Evolutionary conservation across 2,797 vertebrate species (phyloP), one percentile per base, ranked within the genome.

Genomic region (Xerus rutilus): DNA sequence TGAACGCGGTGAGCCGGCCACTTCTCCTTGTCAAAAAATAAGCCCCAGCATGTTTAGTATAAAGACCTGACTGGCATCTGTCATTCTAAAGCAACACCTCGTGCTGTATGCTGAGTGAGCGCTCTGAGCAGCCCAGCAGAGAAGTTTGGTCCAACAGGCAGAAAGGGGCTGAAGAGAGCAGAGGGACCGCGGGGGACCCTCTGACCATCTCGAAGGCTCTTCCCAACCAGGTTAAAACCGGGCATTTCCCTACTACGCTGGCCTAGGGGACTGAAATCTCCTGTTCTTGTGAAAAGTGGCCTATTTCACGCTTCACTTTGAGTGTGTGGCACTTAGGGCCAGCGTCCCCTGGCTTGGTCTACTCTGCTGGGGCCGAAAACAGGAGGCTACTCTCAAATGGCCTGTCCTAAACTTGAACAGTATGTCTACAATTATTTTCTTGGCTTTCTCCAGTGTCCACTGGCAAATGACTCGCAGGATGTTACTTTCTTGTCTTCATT

Each of bases 201-300:
- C 18, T 12, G 21, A 12, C 74, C 11, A 7, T 84, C 52, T 74
- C 67, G 14, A 81, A 73, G 54, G 23, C 47, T 47, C 30, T 70
- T n/a, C 62, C n/a, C n/a, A 17, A 30, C 9, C 64, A 1, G 17
- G 7, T 35, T 69, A 69, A 70, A 49, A 35, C 45, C 54, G 39
- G 5, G 20, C 30, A 57, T 9, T 28, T 23, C 47, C 12, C 1
- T 1, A 39, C 23, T 8, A 18, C 2, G 2, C 17, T 30, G 6
- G 47, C 15, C 49, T 11, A 3, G 9, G 23, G 72, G 30, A 62
- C 10, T 18, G 21, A 30, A 10, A 92, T 30, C 73, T 78, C 35
- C 14, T 17, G 3, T 23, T 35, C 15, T 43, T 73, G 43, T 45
- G 59, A 54, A 83, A 76, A 76, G 35, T 45, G 45, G 20, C 35